These are phyloP conservation scores for Xiphias gladius DNA, from an alignment of 2,113 vertebrate genomes.

Conservation along the genomic window DNA sequence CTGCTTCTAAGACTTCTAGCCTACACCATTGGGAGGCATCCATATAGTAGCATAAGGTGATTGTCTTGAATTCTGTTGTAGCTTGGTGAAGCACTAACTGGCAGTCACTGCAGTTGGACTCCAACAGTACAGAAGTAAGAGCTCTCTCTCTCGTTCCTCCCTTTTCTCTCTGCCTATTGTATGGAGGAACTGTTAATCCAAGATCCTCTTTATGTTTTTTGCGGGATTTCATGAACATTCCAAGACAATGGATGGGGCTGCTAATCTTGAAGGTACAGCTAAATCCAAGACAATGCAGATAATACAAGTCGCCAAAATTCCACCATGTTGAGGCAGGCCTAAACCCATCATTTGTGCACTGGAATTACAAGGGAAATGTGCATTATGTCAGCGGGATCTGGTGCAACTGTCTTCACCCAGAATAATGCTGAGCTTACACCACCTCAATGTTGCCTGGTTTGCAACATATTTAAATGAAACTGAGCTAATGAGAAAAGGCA, in stretches of 20 bases:
- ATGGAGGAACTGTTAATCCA: constrained; percentile 82
- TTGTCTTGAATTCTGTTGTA: constrained; percentile 80
- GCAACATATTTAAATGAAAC: constrained; percentile 73
- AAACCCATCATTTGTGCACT: constrained; percentile 82
- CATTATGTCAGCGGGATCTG: constrained; percentile 82
- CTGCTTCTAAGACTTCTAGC: constrained; percentile 61
- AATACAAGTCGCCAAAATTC: constrained; percentile 82
- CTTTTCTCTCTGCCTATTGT: constrained; percentile 71
- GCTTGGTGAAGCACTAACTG: constrained; percentile 72
- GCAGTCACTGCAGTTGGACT: constrained; percentile 67
- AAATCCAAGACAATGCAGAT: constrained; percentile 86
- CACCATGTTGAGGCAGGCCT: constrained; percentile 80
- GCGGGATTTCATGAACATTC: constrained; percentile 87
- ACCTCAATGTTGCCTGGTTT: constrained; percentile 71
- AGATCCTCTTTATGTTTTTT: constrained; percentile 86
- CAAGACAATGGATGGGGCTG: constrained; percentile 82
- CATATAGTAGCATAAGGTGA: constrained; percentile 76
- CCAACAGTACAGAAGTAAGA: constrained; percentile 48
- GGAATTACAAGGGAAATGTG: constrained; percentile 84
- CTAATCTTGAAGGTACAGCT: constrained; percentile 87
- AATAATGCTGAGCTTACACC: constrained; percentile 83
- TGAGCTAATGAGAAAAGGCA: constrained; percentile 78
- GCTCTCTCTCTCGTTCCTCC: constrained; percentile 52
- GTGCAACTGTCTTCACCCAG: constrained; percentile 74
- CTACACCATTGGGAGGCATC: constrained; percentile 77